A percentile compares a stretch with the other conserved stretches of the same genome.
Evolutionary conservation across 2,113 vertebrate species (phyloP).

Genomic region (Piprites chloris): DNA sequence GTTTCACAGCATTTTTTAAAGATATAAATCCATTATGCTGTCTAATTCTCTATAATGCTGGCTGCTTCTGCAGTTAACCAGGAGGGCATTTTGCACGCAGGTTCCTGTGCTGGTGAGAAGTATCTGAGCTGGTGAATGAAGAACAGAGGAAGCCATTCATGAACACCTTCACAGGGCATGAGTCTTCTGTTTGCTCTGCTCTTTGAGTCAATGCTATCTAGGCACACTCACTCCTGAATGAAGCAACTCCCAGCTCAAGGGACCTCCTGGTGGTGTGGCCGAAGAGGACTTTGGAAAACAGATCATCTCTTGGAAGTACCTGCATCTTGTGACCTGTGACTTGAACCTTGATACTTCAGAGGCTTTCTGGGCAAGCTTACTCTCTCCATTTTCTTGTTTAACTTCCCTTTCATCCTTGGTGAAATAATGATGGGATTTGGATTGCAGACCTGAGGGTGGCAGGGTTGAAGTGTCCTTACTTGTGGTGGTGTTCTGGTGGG

Average conservation of each 20-base stretch:
- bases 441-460: background rate
- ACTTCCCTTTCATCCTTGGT: background rate
- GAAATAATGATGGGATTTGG: background rate
- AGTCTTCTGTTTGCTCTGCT: background rate
- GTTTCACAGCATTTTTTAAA: background rate
- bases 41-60: background rate
- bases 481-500: background rate
- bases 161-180: background rate
- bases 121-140: fast-evolving
- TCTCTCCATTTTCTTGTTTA: background rate
- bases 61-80: background rate
- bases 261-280: background rate
- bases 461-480: background rate
- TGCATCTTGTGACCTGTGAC: background rate
- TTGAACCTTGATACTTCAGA: background rate
- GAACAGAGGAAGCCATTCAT: background rate
- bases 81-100: background rate
- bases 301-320: background rate
- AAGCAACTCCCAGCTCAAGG: background rate
- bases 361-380: background rate
- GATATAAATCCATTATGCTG: background rate
- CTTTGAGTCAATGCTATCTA: background rate
- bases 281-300: background rate
- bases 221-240: background rate
- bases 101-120: background rate